These are phyloP conservation scores for Leptopterna dolabrata DNA, from an alignment of 2,888 invertebrate species.

Conservation along the genomic window DNA sequence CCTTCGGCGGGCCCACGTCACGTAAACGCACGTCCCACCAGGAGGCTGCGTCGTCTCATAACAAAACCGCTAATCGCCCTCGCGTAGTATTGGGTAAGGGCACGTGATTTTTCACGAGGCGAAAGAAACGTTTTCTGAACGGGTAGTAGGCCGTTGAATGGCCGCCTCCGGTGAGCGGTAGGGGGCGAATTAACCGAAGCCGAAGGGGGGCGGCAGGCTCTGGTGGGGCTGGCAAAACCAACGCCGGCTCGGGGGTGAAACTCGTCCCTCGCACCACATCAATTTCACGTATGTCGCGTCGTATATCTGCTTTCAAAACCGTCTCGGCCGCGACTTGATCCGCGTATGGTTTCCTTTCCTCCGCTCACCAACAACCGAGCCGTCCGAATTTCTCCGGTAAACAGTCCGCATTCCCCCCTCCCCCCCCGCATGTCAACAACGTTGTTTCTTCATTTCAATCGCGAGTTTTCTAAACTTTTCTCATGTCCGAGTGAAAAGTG, in stretches of 20 bases:
- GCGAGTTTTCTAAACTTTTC: too few species aligned
- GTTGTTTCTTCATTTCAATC: too few species aligned
- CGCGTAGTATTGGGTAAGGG: not conserved
- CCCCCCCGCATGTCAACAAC: not conserved
- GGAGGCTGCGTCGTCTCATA: too few species aligned
- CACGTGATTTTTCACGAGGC: slow-evolving; percentile 55
- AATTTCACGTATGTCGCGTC: slow-evolving; percentile 56
- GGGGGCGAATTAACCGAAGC: slow-evolving; percentile 54
- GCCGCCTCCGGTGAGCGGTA: slow-evolving; percentile 31
- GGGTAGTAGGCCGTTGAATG: slow-evolving; percentile 55
- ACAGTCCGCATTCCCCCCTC: not conserved
- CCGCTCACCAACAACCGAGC: too few species aligned
- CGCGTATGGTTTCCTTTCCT: slow-evolving; percentile 12
- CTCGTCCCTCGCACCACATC: slow-evolving; percentile 52
- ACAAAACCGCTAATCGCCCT: not conserved
- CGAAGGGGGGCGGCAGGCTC: slow-evolving; percentile 15
- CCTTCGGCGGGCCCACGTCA: not conserved
- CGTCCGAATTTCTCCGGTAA: not conserved
- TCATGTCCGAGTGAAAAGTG: too few species aligned
- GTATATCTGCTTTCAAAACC: slow-evolving; percentile 47
- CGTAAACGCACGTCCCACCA: too few species aligned
- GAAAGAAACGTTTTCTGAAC: slow-evolving; percentile 52
- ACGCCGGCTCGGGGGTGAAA: slow-evolving; percentile 35
- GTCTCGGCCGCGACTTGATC: not conserved
- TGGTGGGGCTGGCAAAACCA: slow-evolving; percentile 14